Evolutionary conservation across 2,888 invertebrate species (phyloP).

Genomic region (Acleris literana): DNA sequence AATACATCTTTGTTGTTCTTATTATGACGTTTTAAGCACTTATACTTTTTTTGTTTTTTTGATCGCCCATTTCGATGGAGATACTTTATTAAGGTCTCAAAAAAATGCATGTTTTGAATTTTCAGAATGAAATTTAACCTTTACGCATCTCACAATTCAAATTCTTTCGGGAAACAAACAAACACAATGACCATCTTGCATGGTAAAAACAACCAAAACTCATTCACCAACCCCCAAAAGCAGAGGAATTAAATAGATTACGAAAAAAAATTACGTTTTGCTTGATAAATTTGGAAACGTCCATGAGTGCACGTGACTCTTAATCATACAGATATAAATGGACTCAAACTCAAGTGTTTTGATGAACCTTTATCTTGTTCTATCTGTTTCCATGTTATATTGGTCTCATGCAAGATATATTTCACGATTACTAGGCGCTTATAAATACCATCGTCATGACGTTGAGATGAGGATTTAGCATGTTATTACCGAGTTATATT

Average conservation of each 20-base stretch:
- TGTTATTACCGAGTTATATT: no score
- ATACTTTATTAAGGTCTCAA: no score
- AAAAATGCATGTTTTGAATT: no score
- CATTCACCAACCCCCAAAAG: neutral
- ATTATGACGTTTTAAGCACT: no score
- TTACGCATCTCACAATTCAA: no score
- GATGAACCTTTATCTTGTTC: slow-evolving; percentile 21
- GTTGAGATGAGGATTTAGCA: no score
- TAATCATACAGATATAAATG: slow-evolving; percentile 7
- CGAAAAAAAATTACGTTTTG: neutral
- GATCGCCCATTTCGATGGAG: no score
- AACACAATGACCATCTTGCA: no score
- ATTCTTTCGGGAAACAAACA: no score
- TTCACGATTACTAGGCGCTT: slow-evolving; percentile 2
- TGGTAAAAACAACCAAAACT: neutral
- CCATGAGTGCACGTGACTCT: slow-evolving; percentile 18
- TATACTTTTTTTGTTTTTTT: no score
- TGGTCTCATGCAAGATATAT: slow-evolving; percentile 10
- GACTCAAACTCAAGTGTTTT: slow-evolving; percentile 22
- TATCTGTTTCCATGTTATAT: slow-evolving; percentile 8
- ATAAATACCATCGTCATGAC: neutral
- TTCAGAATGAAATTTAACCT: no score
- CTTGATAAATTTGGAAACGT: slow-evolving; percentile 3
- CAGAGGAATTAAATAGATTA: neutral
- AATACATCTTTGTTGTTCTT: no score